Conservation (phyloP, 2,113 vertebrate species). For the Isichthys henryi region DNA sequence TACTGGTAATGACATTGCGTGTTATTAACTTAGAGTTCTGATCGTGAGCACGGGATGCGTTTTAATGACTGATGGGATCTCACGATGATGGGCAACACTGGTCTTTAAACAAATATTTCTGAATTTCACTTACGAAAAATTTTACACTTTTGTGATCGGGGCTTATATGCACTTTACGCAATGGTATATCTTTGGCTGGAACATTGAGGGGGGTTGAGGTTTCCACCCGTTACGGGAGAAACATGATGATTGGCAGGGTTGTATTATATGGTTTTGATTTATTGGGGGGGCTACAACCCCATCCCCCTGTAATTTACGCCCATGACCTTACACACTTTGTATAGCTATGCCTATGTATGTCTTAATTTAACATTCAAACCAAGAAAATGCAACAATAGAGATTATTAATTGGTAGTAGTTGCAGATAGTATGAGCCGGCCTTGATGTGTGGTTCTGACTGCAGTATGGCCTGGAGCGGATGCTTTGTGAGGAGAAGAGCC, state of each 20-base stretch:
- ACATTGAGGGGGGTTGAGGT: too few species aligned
- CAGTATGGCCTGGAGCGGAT: conserved; percentile 95
- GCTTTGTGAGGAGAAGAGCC: conserved; percentile 84
- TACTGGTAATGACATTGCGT: neutral
- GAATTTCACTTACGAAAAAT: neutral
- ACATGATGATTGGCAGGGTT: too few species aligned
- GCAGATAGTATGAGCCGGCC: neutral
- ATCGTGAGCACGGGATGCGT: neutral
- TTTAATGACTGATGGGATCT: neutral
- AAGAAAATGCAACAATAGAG: neutral
- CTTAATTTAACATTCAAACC: neutral
- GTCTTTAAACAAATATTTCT: neutral
- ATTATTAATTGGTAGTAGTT: neutral
- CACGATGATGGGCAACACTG: neutral
- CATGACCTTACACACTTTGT: too few species aligned
- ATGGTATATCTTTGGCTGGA: too few species aligned
- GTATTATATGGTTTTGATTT: too few species aligned
- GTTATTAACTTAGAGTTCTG: neutral
- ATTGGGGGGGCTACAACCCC: too few species aligned
- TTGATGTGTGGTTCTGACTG: conserved; percentile 28
- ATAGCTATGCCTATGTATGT: neutral
- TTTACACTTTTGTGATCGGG: neutral
- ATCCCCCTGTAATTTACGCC: too few species aligned
- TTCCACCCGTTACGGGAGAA: too few species aligned
- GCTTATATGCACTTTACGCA: neutral